Percentiles rank a stretch among this genome's conserved stretches.
These are phyloP conservation scores for Epinephelus malabaricus DNA, from an alignment of 2,797 vertebrate genomes.

Conservation along the genomic window DNA sequence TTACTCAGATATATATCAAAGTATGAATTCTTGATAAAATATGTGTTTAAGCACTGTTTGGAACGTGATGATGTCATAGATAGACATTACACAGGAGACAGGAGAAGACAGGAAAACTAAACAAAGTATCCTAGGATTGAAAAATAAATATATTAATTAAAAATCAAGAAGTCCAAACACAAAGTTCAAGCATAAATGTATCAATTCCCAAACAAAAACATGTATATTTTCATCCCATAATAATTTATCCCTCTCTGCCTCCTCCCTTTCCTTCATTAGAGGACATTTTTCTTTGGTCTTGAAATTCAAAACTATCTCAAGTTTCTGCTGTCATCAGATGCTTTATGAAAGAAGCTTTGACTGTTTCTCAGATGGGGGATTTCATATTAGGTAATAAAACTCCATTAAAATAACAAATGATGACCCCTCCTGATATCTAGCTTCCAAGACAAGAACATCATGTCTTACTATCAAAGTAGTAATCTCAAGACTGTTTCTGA, in stretches of 20 bases:
- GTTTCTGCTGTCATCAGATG: conserved; percentile 3
- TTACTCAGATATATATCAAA: background rate
- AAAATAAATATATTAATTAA: too few relatives aligned
- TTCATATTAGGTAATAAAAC: conserved; percentile 17
- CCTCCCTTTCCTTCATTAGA: conserved; percentile 5
- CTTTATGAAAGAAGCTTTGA: conserved; percentile 1
- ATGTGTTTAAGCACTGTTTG: background rate
- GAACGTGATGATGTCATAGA: background rate
- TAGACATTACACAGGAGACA: too few relatives aligned
- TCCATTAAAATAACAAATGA: conserved; percentile 5
- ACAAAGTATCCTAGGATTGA: too few relatives aligned
- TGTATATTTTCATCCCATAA: background rate
- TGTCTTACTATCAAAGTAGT: conserved; percentile 22
- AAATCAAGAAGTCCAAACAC: background rate
- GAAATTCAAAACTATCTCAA: background rate
- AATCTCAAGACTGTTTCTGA: conserved; percentile 23
- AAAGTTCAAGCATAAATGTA: background rate
- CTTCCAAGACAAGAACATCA: conserved; percentile 1
- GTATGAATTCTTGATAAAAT: background rate
- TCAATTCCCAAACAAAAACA: background rate
- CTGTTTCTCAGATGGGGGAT: conserved; percentile 11
- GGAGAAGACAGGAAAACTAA: too few relatives aligned
- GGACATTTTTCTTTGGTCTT: conserved; percentile 3
- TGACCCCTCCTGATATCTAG: conserved; percentile 6
- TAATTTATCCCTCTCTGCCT: background rate